Base-by-base conservation (phyloP, 1,140 invertebrate species). In the Amyelois transitella region DNA sequence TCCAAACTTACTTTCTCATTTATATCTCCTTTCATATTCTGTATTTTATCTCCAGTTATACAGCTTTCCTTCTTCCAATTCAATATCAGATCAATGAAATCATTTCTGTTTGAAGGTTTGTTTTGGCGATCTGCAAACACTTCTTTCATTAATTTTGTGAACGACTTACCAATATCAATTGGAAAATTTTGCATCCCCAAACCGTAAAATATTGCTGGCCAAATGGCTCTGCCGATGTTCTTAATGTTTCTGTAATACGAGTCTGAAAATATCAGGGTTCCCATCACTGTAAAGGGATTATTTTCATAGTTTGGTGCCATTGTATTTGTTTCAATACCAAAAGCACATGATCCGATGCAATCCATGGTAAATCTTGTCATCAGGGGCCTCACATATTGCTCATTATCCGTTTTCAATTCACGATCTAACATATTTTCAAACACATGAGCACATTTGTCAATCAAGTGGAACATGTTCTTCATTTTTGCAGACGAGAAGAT, bases 401-500 rank as follows among this genome's bases (percentile, higher is more conserved):
- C 44, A 2, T 63, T 58, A 28, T 61, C 60, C 6, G 68, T 63
- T 19, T 58, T 47, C 6, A 61, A 55, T 61, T 64, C 60, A 10
- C 64, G 32, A 20, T 66, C 60, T 0, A 90, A 51, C 2, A 79
- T 51, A 2, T 59, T 51, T 17, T 78, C 72, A 1, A 91, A 63
- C 18, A 81, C 66, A 0, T 76, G 21, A 0, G 70, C 64, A 28
- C 91, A 87, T 10, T 80, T 60, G 0, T 76, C 20, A 53, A 91
- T 87, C 0, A 88, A 60, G 1, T 86, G 66, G 59, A 89, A 89
- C 88, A 92, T 92, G 18, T 83, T 81, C 71, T 88, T 91, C 54
- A 93, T 87, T 77, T 92, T 92, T 2, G 86, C 77, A 1, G 89
- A 77, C 1, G 91, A 90, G 69, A 93, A 93, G 6, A 90, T 85